Percentiles rank a stretch among this genome's conserved stretches.
Conservation (phyloP, 2,113 vertebrate species). For the Chaetops frenatus region DNA sequence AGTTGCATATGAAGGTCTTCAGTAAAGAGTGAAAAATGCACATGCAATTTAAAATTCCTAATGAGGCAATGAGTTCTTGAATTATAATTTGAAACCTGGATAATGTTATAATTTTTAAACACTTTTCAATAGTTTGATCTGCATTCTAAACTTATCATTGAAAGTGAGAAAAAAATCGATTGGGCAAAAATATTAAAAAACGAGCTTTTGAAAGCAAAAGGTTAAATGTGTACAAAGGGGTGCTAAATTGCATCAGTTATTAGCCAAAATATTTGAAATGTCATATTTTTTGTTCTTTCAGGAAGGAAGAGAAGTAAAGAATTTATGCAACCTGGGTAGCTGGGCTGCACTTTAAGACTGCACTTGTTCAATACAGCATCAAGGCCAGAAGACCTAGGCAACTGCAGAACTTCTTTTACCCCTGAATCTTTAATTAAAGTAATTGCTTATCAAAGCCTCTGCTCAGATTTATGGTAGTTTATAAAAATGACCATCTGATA, state of each 20-base stretch:
- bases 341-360: background rate
- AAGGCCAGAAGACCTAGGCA: background rate
- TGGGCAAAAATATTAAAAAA: background rate
- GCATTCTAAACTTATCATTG: background rate
- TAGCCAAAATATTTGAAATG: background rate
- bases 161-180: background rate
- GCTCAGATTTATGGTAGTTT: background rate
- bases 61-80: constrained; percentile 11
- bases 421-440: background rate
- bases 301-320: background rate
- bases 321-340: background rate
- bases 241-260: background rate
- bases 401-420: background rate
- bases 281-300: background rate
- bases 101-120: background rate
- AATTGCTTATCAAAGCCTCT: background rate
- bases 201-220: background rate
- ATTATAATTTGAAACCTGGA: background rate
- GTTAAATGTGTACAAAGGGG: background rate
- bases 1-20: constrained; percentile 7
- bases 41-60: background rate
- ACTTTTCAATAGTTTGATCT: background rate
- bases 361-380: background rate
- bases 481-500: background rate
- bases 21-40: constrained; percentile 25